Percentiles rank a stretch among this genome's conserved stretches.
These are phyloP conservation scores for Sapajus apella DNA, from an alignment of 2,113 vertebrate species.

Conservation along the genomic window DNA sequence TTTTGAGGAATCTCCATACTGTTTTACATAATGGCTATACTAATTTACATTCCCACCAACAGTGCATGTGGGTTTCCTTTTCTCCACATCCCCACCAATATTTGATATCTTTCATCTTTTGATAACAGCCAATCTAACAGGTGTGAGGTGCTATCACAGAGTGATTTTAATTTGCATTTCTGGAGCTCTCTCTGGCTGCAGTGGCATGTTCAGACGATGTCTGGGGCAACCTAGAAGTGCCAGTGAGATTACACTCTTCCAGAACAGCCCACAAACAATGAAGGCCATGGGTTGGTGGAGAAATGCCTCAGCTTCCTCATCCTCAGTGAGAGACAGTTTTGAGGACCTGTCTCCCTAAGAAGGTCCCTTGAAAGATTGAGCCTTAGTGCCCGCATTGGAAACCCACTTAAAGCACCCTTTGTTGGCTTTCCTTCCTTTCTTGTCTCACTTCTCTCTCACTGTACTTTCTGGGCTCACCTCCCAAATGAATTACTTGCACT, in stretches of 20 bases:
- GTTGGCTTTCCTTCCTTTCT: background rate
- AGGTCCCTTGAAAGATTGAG: background rate
- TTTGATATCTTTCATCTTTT: background rate
- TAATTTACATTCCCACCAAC: background rate
- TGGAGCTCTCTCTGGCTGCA: background rate
- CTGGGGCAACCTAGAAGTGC: background rate
- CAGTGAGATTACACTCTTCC: background rate
- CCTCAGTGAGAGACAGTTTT: background rate
- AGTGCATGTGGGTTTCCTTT: background rate
- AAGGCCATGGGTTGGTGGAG: background rate
- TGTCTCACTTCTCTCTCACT: background rate
- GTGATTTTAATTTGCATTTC: background rate
- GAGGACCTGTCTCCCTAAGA: background rate
- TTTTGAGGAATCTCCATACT: background rate
- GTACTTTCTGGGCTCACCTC: background rate
- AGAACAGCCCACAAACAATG: background rate
- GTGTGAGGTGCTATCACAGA: background rate
- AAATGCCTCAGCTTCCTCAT: background rate
- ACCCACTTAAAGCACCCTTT: background rate
- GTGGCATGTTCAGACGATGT: background rate
- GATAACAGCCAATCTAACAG: background rate
- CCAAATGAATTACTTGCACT: background rate
- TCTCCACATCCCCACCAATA: background rate
- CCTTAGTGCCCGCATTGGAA: background rate
- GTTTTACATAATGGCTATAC: background rate